These are phyloP conservation scores for Glareola pratincola DNA, from an alignment of 2,113 vertebrate species.

Conservation along the genomic window DNA sequence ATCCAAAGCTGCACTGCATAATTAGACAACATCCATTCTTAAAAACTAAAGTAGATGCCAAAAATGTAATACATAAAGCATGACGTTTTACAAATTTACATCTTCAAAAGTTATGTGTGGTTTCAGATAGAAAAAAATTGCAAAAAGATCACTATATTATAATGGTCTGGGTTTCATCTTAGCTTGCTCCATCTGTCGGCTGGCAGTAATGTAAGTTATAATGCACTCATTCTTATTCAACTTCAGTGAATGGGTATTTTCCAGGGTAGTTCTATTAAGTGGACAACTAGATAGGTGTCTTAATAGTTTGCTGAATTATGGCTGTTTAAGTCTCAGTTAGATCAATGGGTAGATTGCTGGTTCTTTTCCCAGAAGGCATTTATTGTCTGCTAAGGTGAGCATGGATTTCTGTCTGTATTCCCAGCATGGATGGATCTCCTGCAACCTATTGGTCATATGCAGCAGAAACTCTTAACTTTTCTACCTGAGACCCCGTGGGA, in stretches of 20 bases:
- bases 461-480: not conserved
- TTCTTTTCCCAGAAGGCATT: conserved; percentile 69
- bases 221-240: conserved; percentile 40
- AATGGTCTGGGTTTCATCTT: conserved; percentile 33
- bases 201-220: conserved; percentile 48
- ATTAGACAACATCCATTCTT: conserved; percentile 85
- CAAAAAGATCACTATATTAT: conserved; percentile 65
- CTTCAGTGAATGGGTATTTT: conserved; percentile 34
- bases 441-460: not conserved
- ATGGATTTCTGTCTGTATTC: not conserved
- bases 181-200: conserved; percentile 21
- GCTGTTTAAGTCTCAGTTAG: not conserved
- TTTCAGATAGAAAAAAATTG: conserved; percentile 71
- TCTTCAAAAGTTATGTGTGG: conserved; percentile 75
- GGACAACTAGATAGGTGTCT: conserved; percentile 44
- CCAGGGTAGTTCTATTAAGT: conserved; percentile 45
- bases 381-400: conserved; percentile 52
- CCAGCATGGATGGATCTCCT: not conserved
- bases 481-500: not conserved
- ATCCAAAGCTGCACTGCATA: conserved; percentile 78
- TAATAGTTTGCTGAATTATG: conserved; percentile 46
- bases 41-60: conserved; percentile 81
- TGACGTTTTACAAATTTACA: conserved; percentile 78
- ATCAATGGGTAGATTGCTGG: conserved; percentile 42
- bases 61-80: conserved; percentile 77